These are phyloP conservation scores for Nothoprocta pentlandii DNA, from an alignment of 2,113 vertebrate genomes.

Conservation along the genomic window DNA sequence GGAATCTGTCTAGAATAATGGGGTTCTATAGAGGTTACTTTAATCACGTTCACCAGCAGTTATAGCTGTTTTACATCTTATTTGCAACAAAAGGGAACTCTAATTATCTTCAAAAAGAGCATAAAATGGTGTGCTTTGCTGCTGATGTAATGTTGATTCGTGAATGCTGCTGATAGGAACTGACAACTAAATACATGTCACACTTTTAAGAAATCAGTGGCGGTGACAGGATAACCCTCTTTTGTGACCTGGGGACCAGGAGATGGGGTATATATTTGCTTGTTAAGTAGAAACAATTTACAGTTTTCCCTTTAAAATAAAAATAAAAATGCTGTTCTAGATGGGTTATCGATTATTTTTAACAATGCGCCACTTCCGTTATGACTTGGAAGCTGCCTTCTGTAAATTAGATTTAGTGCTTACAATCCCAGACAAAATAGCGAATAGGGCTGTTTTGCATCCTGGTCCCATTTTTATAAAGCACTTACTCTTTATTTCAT, in stretches of 20 bases:
- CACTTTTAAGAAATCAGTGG: conserved; percentile 85
- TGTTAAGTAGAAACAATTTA: conserved; percentile 86
- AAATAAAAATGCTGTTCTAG: conserved; percentile 75
- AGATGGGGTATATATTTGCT: conserved; percentile 82
- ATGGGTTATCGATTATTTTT: conserved; percentile 74
- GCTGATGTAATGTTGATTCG: conserved; percentile 88
- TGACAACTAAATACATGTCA: conserved; percentile 92
- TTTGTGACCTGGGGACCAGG: conserved; percentile 83
- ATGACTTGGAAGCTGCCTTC: conserved; percentile 34
- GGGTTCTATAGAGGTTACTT: conserved; percentile 93
- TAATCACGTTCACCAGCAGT: conserved; percentile 95
- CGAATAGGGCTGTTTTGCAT: background rate
- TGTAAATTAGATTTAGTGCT: conserved; percentile 43
- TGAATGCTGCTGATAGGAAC: conserved; percentile 91
- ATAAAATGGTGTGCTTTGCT: conserved; percentile 91
- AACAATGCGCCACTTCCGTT: conserved; percentile 53
- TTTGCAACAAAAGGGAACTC: conserved; percentile 91
- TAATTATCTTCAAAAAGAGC: conserved; percentile 94
- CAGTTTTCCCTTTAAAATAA: conserved; percentile 73
- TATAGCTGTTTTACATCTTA: conserved; percentile 95
- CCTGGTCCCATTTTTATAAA: conserved; percentile 18
- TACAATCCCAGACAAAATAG: background rate
- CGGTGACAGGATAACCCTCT: conserved; percentile 86
- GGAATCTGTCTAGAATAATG: conserved; percentile 95
- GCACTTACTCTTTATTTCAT: conserved; percentile 15